Percentiles rank a stretch among this genome's conserved stretches.
Conservation (phyloP, 2,113 vertebrate species). For the Salvelinus namaycush region DNA sequence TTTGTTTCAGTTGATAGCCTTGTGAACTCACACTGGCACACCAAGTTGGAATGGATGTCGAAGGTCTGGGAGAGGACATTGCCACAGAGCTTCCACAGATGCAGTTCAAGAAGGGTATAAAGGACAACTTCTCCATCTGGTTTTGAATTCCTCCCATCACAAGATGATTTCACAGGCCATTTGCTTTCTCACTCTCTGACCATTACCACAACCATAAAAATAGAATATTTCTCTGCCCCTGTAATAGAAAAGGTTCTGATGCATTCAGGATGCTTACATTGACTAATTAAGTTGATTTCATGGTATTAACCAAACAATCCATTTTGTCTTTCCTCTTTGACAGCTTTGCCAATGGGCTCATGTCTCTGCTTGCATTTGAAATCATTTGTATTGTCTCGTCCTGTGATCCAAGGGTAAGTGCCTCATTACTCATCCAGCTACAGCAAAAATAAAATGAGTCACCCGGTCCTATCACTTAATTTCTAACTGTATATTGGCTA, state of each 20-base stretch:
- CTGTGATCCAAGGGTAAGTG: constrained; percentile 69
- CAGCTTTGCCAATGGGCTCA: constrained; percentile 57
- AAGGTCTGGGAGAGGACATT: constrained; percentile 45
- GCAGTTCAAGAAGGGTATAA: constrained; percentile 54
- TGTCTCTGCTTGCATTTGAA: constrained; percentile 64
- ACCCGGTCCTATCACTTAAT: too few species aligned
- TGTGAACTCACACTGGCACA: constrained; percentile 51
- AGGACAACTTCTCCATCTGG: neutral
- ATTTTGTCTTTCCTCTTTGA: constrained; percentile 2
- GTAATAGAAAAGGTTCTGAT: constrained; percentile 27
- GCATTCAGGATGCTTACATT: constrained; percentile 19
- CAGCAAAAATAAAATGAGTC: too few species aligned
- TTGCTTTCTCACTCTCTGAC: constrained; percentile 21
- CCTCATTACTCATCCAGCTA: neutral
- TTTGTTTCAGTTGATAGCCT: constrained; percentile 66
- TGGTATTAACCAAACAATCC: constrained; percentile 17
- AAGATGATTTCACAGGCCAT: constrained; percentile 40
- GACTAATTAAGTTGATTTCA: constrained; percentile 28
- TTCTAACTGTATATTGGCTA: too few species aligned
- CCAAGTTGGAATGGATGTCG: constrained; percentile 44
- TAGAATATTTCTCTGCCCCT: neutral
- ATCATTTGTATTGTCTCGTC: constrained; percentile 68
- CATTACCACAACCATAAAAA: neutral
- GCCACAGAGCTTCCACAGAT: constrained; percentile 43
- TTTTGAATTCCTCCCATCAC: constrained; percentile 18